Evolutionary conservation across 2,113 vertebrate genomes (phyloP).

Genomic region (Pelvicachromis taeniatus): DNA sequence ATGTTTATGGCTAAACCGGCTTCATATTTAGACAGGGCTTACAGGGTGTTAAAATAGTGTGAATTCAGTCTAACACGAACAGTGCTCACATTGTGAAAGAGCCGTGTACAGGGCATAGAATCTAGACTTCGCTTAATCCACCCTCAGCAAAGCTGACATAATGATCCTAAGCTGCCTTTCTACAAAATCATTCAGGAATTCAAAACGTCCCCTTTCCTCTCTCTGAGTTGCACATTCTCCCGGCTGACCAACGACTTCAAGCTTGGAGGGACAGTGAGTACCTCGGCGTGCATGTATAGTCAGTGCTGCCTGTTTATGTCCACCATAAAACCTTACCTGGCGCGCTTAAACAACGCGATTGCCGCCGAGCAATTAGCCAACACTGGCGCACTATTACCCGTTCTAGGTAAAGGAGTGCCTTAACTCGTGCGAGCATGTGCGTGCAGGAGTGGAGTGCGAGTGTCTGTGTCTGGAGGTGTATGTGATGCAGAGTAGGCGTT

Average conservation of each 20-base stretch:
- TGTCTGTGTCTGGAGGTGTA: not conserved
- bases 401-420: not conserved
- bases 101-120: slow-evolving; percentile 86
- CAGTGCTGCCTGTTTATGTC: not conserved
- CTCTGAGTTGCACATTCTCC: slow-evolving; percentile 84
- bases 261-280: slow-evolving; percentile 50
- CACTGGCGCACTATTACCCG: not conserved
- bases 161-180: slow-evolving; percentile 97
- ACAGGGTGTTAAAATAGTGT: slow-evolving; percentile 93
- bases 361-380: not conserved
- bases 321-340: not conserved
- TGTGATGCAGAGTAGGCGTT: slow-evolving; percentile 3
- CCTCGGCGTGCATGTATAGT: not conserved
- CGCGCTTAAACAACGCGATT: not conserved
- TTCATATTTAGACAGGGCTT: slow-evolving; percentile 93
- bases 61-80: slow-evolving; percentile 89
- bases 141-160: slow-evolving; percentile 96
- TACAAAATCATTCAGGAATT: slow-evolving; percentile 97
- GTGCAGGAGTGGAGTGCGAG: not conserved
- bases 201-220: slow-evolving; percentile 83
- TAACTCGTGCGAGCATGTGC: not conserved
- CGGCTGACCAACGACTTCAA: slow-evolving; percentile 61
- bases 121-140: slow-evolving; percentile 92
- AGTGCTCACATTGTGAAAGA: slow-evolving; percentile 87
- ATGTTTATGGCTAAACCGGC: slow-evolving; percentile 85